Evolutionary conservation across 2,113 vertebrate genomes (phyloP).

Genomic region (Anolis sagrei): DNA sequence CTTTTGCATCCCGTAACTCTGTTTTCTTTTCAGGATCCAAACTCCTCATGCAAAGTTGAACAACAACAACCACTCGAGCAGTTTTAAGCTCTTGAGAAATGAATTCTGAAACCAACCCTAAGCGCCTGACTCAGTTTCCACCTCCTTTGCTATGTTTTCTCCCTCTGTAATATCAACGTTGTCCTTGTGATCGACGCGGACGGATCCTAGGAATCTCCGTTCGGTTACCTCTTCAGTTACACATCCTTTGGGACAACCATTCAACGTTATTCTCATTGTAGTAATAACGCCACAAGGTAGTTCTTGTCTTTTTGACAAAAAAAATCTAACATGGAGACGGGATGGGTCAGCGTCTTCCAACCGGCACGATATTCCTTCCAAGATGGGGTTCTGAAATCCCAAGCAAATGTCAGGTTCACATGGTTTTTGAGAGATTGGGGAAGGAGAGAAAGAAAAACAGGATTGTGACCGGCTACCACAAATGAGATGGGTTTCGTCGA

Average conservation of each 20-base stretch:
- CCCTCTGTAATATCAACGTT: too few relatives aligned
- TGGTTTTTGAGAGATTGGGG: neutral
- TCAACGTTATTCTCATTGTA: neutral
- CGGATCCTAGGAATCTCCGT: neutral
- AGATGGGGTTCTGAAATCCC: neutral
- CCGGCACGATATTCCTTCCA: neutral
- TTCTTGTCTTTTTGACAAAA: constrained; percentile 17
- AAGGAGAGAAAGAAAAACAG: neutral
- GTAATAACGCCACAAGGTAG: constrained; percentile 1
- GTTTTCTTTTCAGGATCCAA: constrained; percentile 29
- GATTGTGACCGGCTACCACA: neutral
- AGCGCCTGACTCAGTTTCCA: neutral
- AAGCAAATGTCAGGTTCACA: constrained; percentile 20
- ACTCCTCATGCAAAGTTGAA: neutral
- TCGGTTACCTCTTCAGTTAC: neutral
- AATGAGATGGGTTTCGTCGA: neutral
- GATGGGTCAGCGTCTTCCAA: constrained; percentile 26
- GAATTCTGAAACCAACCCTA: neutral
- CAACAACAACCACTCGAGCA: neutral
- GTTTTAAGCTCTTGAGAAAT: neutral
- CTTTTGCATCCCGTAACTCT: constrained; percentile 16
- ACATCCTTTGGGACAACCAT: neutral
- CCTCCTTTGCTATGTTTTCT: neutral
- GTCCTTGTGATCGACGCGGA: neutral
- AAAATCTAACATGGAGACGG: neutral